Conservation (phyloP, 2,113 vertebrate genomes). For the Pelecanus crispus region DNA sequence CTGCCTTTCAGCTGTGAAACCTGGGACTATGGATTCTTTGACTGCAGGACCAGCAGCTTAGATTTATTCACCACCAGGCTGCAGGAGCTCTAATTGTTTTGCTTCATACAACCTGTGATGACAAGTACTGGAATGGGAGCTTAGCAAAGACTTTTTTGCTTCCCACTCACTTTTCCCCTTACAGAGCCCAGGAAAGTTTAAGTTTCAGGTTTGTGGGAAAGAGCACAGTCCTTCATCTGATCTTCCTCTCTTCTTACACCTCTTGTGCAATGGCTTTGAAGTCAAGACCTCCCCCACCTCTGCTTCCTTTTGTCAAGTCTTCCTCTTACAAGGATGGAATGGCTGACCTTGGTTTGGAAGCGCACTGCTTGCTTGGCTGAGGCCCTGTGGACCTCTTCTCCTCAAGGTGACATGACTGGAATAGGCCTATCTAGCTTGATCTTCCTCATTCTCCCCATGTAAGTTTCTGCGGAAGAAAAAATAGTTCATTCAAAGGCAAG, state of each 20-base stretch:
- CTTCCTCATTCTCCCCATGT: rapidly evolving
- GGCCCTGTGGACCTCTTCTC: background rate
- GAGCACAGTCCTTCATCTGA: background rate
- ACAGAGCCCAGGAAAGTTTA: background rate
- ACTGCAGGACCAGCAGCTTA: background rate
- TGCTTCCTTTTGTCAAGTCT: background rate
- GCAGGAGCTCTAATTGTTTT: background rate
- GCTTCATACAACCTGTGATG: background rate
- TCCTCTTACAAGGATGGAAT: background rate
- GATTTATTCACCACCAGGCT: background rate
- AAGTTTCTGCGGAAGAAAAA: background rate
- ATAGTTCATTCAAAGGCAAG: background rate
- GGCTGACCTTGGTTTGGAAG: background rate
- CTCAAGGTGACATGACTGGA: background rate
- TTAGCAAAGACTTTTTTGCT: background rate
- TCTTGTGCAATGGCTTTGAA: background rate
- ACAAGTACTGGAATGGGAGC: background rate
- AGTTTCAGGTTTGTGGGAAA: background rate
- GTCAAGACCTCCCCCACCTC: background rate
- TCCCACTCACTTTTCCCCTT: background rate
- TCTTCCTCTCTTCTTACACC: background rate
- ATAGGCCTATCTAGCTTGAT: background rate
- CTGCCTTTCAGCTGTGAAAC: background rate
- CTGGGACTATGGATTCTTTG: background rate
- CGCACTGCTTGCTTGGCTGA: background rate